Evolutionary conservation across 2,888 invertebrate genomes (phyloP), one percentile per base, ranked within the genome.

Genomic region (Masnerella sp.): DNA sequence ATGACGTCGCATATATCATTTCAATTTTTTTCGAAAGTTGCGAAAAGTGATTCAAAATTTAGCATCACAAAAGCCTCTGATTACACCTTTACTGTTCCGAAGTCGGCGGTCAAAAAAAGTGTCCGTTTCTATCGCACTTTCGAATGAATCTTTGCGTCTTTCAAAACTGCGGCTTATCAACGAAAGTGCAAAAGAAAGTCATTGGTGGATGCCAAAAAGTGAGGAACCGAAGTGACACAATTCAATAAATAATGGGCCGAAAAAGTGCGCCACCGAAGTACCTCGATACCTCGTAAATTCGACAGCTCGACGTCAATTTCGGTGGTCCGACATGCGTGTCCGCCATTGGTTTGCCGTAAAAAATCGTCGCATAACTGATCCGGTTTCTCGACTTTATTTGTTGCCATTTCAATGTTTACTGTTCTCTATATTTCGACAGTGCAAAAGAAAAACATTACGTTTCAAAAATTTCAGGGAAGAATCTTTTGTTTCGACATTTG

Each of bases 301-400:
- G 61, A 54, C 54, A 59, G 22, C 17, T 36, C 45, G 49, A 52
- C 42, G 59, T 68, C 59, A 52, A 52, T 54, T 69, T 69, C 32
- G 52, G 62, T 70, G 56, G 47, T 70, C 49, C 42, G 18, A 61
- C 52, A 32, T 54, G 18, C 54, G 34, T 45, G 56, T 54, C 38
- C 32, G 34, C 14, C 40, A 40, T 61, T 54, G 54, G 40, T 22
- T 28, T 5, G 9, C n/a, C 18, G 32, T 52, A 67, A 51, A 68
- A 56, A 56, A 42, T 68, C 25, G 40, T 45, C n/a, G 12, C 64
- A 58, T 34, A 70, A 70, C 38, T 51, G 70, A 56, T 64, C 70
- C 62, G 62, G 62, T 70, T 70, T 70, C 51, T 49, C 43, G 49
- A 42, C 25, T 38, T 71, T 56, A 70, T 70, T 61, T 25, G 32